Base-by-base conservation (phyloP, 2,888 invertebrate genomes). In the Eristalis pertinax region DNA sequence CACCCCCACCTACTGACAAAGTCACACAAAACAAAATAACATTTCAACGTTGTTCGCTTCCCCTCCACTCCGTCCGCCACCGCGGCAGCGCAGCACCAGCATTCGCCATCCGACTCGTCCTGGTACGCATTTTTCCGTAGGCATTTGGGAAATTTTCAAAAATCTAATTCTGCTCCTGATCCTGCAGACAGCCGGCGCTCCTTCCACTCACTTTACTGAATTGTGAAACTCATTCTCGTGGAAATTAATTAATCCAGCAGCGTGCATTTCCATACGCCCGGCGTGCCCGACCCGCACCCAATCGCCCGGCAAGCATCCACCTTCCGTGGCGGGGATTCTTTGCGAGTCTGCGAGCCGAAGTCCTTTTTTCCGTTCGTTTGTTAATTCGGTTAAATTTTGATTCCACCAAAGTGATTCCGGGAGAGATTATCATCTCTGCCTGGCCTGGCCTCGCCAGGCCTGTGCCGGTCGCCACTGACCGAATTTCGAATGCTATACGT, bases 221-320 rank as follows among this genome's bases (percentile, higher is more conserved):
- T 87, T 87, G 84, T 87, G 76, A 87, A 87, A 87, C 69, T 87
- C 87, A 87, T 87, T 87, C 87, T 84, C 72, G 79, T 87, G 87
- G 87, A 87, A 87, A 87, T 87, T 87, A 87, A 87, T 87, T 87
- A 87, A 87, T 87, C 87, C 84, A 76, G 50, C 79, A 73, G 50
- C 50, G 50, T 77, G 87, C 84, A 81, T 50, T 50, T 50, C 50
- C 50, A 19, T 50, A 50, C 72, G 74, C 76, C 74, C 22, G 10
- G 10, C 10, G 10, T 32, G 74, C 11, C 29, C 41, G 13, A 2
- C 19, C 7, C 19, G 10, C 19, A 24, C 10, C 26, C 26, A 26
- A 26, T 26, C 2, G 26, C 1, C 26, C 26, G 4, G 1, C 26
- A 26, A 26, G 4, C 26, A 26, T 26, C 26, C 26, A 26, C 26